Evolutionary conservation across 2,797 vertebrate genomes (phyloP), one percentile per base, ranked within the genome.

Genomic region (Chromobotia macracanthus): DNA sequence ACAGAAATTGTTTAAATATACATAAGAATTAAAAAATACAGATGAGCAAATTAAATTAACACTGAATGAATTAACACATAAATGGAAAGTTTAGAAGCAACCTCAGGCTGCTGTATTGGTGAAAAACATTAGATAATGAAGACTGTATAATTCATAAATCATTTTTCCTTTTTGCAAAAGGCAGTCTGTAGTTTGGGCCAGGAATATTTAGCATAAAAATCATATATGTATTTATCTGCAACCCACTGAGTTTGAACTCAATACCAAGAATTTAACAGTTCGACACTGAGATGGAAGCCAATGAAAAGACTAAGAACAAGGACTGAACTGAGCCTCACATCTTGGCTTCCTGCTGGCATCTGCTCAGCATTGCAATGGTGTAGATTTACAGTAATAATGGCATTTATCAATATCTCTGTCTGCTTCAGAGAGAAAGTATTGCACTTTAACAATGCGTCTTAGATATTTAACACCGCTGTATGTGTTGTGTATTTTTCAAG

Each of bases 401-500:
- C 44, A 51, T 78, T 63, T 28, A 78, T 78, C 56, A 71, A 70
- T 25, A 78, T 70, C 56, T 78, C 44, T 78, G 75, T 69, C 66
- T 69, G 66, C 56, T 51, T 21, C n/a, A 63, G 51, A 60, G 19
- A 60, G 38, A 77, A 77, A 63, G 50, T 2, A 61, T 70, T 70
- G 75, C 66, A 70, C 11, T 70, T 60, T 77, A 77, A 77, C 75
- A 69, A 61, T 61, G 55, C 67, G 61, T 61, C 67, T 51, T 25
- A 38, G 44, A 78, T 71, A 51, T 70, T 69, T 78, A 78, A 70
- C 76, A 71, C 67, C 31, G 55, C 10, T 1, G 38, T 51, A 51
- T 51, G 60, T 23, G 63, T 31, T 75, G 48, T 28, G 51, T 60
- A 68, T 76, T 68, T 68, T 60, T 68, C 16, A 77, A 69, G n/a